These are phyloP conservation scores for Varecia variegata DNA, from an alignment of 2,797 vertebrate species.

Conservation along the genomic window DNA sequence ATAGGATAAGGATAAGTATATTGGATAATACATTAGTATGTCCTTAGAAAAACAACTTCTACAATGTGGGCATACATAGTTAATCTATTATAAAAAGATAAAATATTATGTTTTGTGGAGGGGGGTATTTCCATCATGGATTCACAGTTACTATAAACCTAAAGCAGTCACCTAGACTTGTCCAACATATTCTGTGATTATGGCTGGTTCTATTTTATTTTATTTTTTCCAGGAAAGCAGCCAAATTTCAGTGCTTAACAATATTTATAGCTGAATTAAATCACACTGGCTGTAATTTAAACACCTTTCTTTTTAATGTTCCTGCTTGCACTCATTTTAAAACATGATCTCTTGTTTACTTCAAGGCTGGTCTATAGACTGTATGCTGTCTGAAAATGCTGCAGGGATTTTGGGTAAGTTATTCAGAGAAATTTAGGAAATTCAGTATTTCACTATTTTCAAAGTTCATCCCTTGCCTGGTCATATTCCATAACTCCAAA, in stretches of 20 bases:
- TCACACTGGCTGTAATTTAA: constrained; percentile 21
- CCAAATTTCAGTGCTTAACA: constrained; percentile 21
- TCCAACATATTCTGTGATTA: not conserved
- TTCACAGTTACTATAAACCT: not conserved
- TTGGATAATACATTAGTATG: not conserved
- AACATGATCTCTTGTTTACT: not conserved
- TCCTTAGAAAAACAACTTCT: not conserved
- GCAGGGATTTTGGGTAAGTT: not conserved
- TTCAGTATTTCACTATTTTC: not conserved
- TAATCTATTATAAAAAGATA: not conserved
- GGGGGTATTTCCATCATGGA: not conserved
- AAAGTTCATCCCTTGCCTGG: not conserved
- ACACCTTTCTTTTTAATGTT: constrained; percentile 25
- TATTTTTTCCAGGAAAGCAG: constrained; percentile 14
- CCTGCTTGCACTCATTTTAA: constrained; percentile 17
- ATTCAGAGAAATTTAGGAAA: not conserved
- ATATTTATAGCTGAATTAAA: constrained; percentile 14
- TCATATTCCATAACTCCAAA: not conserved
- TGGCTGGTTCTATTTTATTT: not conserved
- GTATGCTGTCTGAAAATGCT: not conserved
- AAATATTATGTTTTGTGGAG: not conserved
- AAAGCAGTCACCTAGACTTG: not conserved
- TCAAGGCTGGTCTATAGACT: not conserved
- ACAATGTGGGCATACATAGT: not conserved
- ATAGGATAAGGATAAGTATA: not conserved